These are phyloP conservation scores for Nylanderia fulva DNA, from an alignment of 1,140 invertebrate genomes.

Conservation along the genomic window DNA sequence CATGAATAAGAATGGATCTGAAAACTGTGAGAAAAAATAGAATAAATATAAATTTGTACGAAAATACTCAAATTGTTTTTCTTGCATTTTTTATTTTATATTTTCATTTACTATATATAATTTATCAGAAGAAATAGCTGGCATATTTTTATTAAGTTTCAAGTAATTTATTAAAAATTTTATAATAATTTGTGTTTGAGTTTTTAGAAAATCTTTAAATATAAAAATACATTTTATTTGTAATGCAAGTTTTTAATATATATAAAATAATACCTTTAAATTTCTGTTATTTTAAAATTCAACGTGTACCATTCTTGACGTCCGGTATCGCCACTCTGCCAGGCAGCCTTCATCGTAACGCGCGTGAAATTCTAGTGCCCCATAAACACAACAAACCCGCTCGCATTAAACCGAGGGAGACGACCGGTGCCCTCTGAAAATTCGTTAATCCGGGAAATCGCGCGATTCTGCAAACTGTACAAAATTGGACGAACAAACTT, in stretches of 20 bases:
- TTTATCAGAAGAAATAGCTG: too few relatives aligned
- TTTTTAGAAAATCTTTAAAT: neutral
- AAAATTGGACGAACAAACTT: slow-evolving; percentile 46
- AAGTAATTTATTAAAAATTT: too few relatives aligned
- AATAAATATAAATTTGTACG: too few relatives aligned
- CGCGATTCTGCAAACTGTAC: slow-evolving; percentile 50
- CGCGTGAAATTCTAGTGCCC: slow-evolving; percentile 10
- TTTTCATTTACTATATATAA: too few relatives aligned
- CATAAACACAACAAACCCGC: slow-evolving; percentile 39
- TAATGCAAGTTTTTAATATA: neutral
- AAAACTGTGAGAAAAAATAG: too few relatives aligned
- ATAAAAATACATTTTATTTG: neutral
- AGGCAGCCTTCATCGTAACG: slow-evolving; percentile 4
- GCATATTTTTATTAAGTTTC: too few relatives aligned
- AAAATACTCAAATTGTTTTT: too few relatives aligned
- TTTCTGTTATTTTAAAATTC: neutral
- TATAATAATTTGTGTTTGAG: neutral
- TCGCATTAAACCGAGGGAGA: slow-evolving; percentile 4
- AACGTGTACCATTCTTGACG: neutral
- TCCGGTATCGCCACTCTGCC: slow-evolving; percentile 6
- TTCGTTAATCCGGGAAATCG: slow-evolving; percentile 55
- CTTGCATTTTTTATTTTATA: too few relatives aligned
- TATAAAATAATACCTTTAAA: neutral
- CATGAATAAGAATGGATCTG: too few relatives aligned
- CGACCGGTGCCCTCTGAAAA: neutral